Evolutionary conservation across 2,888 invertebrate species (phyloP).

Genomic region (Spialia ferax): DNA sequence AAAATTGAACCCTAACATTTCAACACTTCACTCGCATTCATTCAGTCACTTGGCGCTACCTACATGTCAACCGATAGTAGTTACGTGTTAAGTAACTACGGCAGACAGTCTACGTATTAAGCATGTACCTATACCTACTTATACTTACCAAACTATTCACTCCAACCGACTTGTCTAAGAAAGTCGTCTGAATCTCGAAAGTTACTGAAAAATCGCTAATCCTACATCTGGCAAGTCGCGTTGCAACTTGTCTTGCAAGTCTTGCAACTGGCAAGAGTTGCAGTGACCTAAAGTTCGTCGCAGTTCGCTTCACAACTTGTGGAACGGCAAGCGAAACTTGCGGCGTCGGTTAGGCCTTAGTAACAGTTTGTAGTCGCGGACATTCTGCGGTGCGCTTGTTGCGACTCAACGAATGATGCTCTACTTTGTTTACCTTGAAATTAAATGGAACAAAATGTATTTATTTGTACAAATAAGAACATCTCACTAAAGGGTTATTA

Average conservation of each 20-base stretch:
- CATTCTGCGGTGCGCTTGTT: conserved; percentile 51
- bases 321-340: conserved; percentile 14
- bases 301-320: conserved; percentile 35
- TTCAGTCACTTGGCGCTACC: no score
- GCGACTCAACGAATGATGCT: conserved; percentile 53
- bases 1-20: no score
- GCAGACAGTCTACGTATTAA: no score
- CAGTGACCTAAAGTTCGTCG: conserved; percentile 32
- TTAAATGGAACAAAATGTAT: no score
- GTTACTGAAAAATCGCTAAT: conserved; percentile 27
- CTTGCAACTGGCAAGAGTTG: not conserved
- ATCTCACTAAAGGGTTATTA: no score
- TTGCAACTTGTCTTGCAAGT: conserved; percentile 11
- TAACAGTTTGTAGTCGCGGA: conserved; percentile 63
- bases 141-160: not conserved
- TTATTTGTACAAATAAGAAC: no score
- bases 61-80: no score
- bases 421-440: conserved; percentile 48
- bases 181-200: conserved; percentile 12
- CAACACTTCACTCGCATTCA: no score
- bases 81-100: no score
- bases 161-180: conserved; percentile 2
- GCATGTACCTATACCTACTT: not conserved
- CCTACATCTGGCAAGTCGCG: conserved; percentile 36
- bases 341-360: conserved; percentile 23